These are phyloP conservation scores for Amaurobius ferox DNA, from an alignment of 2,888 invertebrate species.

Conservation along the genomic window DNA sequence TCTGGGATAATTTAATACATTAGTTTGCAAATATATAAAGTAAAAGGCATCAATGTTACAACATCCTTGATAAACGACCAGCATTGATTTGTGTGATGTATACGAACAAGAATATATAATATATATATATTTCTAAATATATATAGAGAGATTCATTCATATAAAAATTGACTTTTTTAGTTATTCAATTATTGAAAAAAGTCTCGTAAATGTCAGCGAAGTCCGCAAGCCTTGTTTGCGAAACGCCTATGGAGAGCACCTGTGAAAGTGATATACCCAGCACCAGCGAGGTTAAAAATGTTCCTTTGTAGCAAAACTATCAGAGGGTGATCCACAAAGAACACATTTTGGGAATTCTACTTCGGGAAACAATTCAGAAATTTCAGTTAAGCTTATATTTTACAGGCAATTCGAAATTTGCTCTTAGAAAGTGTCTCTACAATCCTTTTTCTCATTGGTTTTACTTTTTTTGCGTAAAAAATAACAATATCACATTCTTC, in stretches of 20 bases:
- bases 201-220: conserved; percentile 70
- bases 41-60: conserved; percentile 68
- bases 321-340: conserved; percentile 59
- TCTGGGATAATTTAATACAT: conserved; percentile 47
- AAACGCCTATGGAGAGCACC: conserved; percentile 66
- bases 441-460: neutral
- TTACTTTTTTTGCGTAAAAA: neutral
- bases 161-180: conserved; percentile 72
- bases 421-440: neutral
- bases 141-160: conserved; percentile 72
- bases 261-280: conserved; percentile 65
- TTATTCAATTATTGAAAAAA: conserved; percentile 69
- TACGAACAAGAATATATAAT: conserved; percentile 72
- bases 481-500: conserved; percentile 10
- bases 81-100: conserved; percentile 67
- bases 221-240: conserved; percentile 40
- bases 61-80: conserved; percentile 61
- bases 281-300: conserved; percentile 71
- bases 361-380: conserved; percentile 14
- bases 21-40: conserved; percentile 48
- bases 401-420: conserved; percentile 31
- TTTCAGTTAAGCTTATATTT: conserved; percentile 26
- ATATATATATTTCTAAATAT: conserved; percentile 68
- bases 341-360: conserved; percentile 61
- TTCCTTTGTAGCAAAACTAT: conserved; percentile 71